phyloP scores from a whole-genome alignment of 2,113 vertebrate species.

The Grus americana region DNA sequence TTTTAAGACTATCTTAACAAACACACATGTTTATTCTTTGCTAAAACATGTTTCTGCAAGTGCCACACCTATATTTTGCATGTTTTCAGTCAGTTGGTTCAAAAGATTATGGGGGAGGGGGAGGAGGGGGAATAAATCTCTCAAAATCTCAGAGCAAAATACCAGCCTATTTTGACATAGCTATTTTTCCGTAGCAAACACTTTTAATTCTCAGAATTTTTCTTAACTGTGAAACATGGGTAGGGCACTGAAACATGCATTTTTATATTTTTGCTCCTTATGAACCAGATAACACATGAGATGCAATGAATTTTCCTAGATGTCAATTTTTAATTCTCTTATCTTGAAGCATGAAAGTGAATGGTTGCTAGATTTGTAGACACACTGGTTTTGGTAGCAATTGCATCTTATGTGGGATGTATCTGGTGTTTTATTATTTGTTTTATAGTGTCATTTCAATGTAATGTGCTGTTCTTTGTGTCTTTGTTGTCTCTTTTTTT shows the following conservation, averaged over 20 bases:
- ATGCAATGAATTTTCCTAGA: slow-evolving; percentile 90
- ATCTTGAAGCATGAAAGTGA: slow-evolving; percentile 45
- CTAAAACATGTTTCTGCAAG: slow-evolving; percentile 99
- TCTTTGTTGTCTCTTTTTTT: slow-evolving; percentile 99
- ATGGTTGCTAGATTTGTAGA: slow-evolving; percentile 66
- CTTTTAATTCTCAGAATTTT: slow-evolving; percentile 42
- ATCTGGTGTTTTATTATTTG: slow-evolving; percentile 99
- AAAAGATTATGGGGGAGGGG: slow-evolving; percentile 3
- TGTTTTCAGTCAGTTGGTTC: slow-evolving; percentile 65
- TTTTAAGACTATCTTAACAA: slow-evolving; percentile 95
- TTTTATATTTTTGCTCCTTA: slow-evolving; percentile 99
- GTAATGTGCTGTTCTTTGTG: slow-evolving; percentile 99
- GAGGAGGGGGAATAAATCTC: background rate
- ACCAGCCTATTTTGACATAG: slow-evolving; percentile 37
- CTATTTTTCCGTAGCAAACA: slow-evolving; percentile 16
- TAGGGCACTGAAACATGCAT: slow-evolving; percentile 99
- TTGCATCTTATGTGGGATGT: slow-evolving; percentile 99
- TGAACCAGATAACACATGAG: slow-evolving; percentile 99
- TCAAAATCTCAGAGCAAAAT: slow-evolving; percentile 43
- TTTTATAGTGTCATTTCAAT: slow-evolving; percentile 99
- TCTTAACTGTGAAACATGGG: slow-evolving; percentile 90
- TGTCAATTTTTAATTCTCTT: slow-evolving; percentile 69
- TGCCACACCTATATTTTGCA: slow-evolving; percentile 98
- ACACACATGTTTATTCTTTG: slow-evolving; percentile 99
- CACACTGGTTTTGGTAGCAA: slow-evolving; percentile 67